phyloP scores from a whole-genome alignment of 2,113 vertebrate species.

The Tupaia tana region DNA sequence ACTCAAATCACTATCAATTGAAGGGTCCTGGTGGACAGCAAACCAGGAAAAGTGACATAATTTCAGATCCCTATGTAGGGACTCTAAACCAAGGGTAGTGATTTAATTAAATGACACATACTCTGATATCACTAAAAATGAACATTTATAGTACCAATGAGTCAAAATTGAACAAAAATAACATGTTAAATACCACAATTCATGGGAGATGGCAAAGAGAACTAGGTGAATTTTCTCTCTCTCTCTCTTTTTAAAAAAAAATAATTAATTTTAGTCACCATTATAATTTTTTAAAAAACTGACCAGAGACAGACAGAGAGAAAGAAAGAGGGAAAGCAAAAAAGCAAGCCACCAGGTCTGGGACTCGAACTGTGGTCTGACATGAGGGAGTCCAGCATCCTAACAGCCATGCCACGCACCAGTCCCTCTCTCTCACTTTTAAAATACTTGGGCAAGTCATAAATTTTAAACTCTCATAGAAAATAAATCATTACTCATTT shows the following conservation, averaged over 20 bases:
- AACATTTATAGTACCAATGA: neutral
- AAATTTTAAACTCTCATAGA: slow-evolving; percentile 39
- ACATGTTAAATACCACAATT: neutral
- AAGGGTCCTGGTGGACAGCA: neutral
- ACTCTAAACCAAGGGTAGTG: neutral
- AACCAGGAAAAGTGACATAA: neutral
- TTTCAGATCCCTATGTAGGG: neutral
- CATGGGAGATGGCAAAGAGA: neutral
- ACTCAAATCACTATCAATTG: neutral
- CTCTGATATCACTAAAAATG: neutral
- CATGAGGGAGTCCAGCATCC: too few species aligned
- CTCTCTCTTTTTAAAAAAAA: slow-evolving; percentile 37
- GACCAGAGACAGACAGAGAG: too few species aligned
- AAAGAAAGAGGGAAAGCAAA: too few species aligned
- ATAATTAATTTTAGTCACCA: too few species aligned
- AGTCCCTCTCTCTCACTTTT: neutral
- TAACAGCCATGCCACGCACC: too few species aligned
- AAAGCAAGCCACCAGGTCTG: too few species aligned
- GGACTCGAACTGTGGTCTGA: too few species aligned
- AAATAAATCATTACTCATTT: slow-evolving; percentile 9
- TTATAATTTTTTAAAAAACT: too few species aligned
- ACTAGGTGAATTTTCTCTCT: neutral
- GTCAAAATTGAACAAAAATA: slow-evolving; percentile 41
- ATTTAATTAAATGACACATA: neutral
- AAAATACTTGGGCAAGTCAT: neutral